Evolutionary conservation across 37 sponge, comb jelly and placozoan genomes (phyloP).

Genomic region (Spongilla lacustris): DNA sequence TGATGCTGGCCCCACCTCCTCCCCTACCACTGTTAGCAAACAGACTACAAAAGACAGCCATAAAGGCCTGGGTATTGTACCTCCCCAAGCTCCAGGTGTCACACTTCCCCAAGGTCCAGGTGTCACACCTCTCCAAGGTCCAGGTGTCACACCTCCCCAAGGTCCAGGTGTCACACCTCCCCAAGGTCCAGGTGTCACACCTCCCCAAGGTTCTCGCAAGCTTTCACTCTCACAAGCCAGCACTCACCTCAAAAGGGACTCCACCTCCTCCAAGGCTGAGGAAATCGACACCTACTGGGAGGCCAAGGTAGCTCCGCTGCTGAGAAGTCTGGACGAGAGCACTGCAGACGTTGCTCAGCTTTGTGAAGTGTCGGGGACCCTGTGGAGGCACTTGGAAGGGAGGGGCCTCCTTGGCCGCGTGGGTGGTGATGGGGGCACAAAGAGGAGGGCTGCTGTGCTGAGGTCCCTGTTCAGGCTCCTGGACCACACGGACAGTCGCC

Average conservation of each 20-base stretch:
- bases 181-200: no score
- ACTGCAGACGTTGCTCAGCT: slow-evolving; percentile 20
- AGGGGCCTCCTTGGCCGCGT: slow-evolving; percentile 53
- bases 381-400: slow-evolving; percentile 42
- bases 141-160: not conserved
- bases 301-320: slow-evolving; percentile 51
- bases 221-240: not conserved
- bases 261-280: not conserved
- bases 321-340: slow-evolving; percentile 24
- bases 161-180: not conserved
- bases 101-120: not conserved
- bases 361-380: slow-evolving; percentile 19
- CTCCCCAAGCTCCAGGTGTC: no score
- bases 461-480: slow-evolving; percentile 58
- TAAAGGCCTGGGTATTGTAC: no score
- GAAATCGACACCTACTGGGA: slow-evolving; percentile 52
- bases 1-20: not conserved
- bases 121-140: no score
- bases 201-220: not conserved
- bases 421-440: slow-evolving; percentile 62
- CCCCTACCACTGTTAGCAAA: not conserved
- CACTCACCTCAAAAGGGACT: not conserved
- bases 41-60: not conserved
- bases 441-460: slow-evolving; percentile 50
- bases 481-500: slow-evolving; percentile 53